These are phyloP conservation scores for Leucozona laternaria DNA, from an alignment of 2,888 invertebrate genomes.

Conservation along the genomic window DNA sequence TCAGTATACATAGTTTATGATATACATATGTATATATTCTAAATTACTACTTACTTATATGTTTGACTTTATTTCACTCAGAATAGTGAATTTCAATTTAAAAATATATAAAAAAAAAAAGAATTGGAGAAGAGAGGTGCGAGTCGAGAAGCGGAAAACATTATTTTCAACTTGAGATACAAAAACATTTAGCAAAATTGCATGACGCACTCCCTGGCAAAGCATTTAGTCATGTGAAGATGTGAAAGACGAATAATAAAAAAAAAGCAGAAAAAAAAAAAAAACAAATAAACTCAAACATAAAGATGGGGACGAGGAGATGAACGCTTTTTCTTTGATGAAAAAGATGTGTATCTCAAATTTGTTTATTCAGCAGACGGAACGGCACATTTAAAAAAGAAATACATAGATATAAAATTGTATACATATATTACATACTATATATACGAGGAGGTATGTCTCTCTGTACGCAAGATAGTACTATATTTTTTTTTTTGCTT, in stretches of 20 bases:
- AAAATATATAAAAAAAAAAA: slow-evolving; percentile 27
- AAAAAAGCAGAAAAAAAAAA: slow-evolving; percentile 16
- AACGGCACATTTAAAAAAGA: slow-evolving; percentile 65
- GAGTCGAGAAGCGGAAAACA: slow-evolving; percentile 11
- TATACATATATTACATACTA: background rate
- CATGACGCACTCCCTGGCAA: slow-evolving; percentile 69
- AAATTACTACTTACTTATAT: slow-evolving; percentile 53
- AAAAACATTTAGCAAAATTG: slow-evolving; percentile 60
- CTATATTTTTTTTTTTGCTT: background rate
- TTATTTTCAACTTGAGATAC: slow-evolving; percentile 40
- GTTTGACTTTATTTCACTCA: slow-evolving; percentile 35
- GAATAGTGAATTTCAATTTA: slow-evolving; percentile 65
- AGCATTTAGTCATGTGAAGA: slow-evolving; percentile 66
- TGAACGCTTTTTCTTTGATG: slow-evolving; percentile 58
- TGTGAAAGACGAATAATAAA: slow-evolving; percentile 13
- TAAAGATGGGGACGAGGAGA: slow-evolving; percentile 27
- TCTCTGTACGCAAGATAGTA: background rate
- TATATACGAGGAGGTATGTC: slow-evolving; percentile 25
- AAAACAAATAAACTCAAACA: slow-evolving; percentile 6
- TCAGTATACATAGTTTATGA: slow-evolving; percentile 20
- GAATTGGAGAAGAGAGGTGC: slow-evolving; percentile 31
- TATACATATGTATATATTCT: slow-evolving; percentile 15
- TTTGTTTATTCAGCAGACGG: slow-evolving; percentile 73
- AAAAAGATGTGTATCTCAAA: slow-evolving; percentile 47
- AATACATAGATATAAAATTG: background rate